These are phyloP conservation scores for Bujurquina vittata DNA, from an alignment of 2,113 vertebrate genomes.

Conservation along the genomic window DNA sequence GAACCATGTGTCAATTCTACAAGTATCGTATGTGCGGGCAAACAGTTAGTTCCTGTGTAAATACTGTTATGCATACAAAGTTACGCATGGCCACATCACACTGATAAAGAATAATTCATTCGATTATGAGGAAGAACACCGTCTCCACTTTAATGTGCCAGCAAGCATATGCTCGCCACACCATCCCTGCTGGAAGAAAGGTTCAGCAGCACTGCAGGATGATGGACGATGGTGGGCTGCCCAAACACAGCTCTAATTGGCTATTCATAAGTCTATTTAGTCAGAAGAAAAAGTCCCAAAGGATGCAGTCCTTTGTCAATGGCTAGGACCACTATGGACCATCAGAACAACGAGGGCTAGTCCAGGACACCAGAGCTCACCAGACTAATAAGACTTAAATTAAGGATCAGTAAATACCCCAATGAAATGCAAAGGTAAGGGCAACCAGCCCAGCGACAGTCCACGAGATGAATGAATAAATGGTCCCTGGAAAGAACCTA, in stretches of 20 bases:
- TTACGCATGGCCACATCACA: neutral
- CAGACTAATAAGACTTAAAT: neutral
- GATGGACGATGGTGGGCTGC: conserved; percentile 41
- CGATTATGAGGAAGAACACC: neutral
- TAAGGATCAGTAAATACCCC: neutral
- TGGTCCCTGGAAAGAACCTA: neutral
- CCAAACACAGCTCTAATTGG: conserved; percentile 47
- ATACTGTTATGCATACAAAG: neutral
- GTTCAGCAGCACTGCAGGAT: conserved; percentile 29
- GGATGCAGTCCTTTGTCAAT: conserved; percentile 5
- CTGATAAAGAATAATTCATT: neutral
- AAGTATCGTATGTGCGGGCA: neutral
- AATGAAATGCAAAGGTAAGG: neutral
- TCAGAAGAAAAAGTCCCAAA: neutral
- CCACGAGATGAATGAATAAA: conserved; percentile 1
- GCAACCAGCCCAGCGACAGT: neutral
- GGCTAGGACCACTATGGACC: neutral
- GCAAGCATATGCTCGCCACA: conserved; percentile 43
- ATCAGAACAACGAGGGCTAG: neutral
- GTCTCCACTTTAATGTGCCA: neutral
- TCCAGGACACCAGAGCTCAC: neutral
- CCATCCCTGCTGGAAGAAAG: conserved; percentile 27
- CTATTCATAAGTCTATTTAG: conserved; percentile 38
- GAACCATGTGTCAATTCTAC: neutral
- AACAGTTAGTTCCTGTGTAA: neutral